Evolutionary conservation across 1,140 invertebrate species (phyloP), one percentile per base, ranked within the genome.

Genomic region (Scaptomyza graminum): DNA sequence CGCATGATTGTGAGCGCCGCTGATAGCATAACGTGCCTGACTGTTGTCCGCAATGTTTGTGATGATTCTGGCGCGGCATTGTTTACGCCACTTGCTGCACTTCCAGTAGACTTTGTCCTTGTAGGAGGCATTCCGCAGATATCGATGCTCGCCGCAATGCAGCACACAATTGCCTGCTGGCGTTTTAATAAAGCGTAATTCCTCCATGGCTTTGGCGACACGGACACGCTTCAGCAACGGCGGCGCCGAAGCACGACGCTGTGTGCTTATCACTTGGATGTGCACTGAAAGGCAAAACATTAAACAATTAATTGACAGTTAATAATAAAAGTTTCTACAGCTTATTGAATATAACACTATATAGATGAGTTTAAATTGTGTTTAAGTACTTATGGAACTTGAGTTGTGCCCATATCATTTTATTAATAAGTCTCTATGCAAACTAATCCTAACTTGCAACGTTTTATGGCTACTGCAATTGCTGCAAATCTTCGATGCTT

Each of bases 21-120:
- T 90, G 31, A 85, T 54, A 16, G 78, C 76, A 44, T 80, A 91
- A 2, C 74, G 74, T 0, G 74, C 50, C 47, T 81, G 51, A 5
- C 59, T 75, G 16, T 56, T 78, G 7, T 46, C 51, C 56, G 69
- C 51, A 5, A 65, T 25, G 41, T 77, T 79, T 0, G 91, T 92
- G 12, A 92, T 92, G 25, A 91, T 69, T 11, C 91, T 64, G 11
- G 90, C 81, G 9, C 80, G 81, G 25, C 91, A 92, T 46, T 88
- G 74, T 15, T 71, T 79, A 28, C 90, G 91, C 91, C 91, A 92
- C 55, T 88, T 91, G 72, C 89, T 75, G 74, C 91, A 92, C 71
- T 92, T 92, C 90, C 91, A 92, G 57, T 91, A 92, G 5, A 89
- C 69, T 31, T 91, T 92, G 25, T 77, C 76, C 64, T 91, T 91